Evolutionary conservation across 2,888 invertebrate species (phyloP).

Genomic region (Axea sp.): DNA sequence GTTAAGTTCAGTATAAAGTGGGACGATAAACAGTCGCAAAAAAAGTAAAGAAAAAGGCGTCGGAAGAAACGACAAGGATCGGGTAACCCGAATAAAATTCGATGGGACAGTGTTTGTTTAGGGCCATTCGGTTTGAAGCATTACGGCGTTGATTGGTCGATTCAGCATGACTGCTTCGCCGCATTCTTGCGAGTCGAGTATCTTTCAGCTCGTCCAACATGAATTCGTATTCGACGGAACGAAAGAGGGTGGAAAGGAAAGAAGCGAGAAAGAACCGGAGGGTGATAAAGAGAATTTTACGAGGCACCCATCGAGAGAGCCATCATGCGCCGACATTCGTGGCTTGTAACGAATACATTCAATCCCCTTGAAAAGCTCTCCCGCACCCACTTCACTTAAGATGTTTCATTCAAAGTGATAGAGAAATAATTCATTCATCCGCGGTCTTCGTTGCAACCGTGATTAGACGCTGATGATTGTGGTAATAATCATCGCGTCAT

Average conservation of each 20-base stretch:
- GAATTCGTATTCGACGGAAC: slow-evolving; percentile 55
- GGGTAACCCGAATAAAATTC: slow-evolving; percentile 38
- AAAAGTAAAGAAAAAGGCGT: no score
- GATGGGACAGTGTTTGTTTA: slow-evolving; percentile 38
- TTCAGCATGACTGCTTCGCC: slow-evolving; percentile 58
- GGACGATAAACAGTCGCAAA: no score
- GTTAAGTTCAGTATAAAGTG: no score
- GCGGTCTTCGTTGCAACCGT: slow-evolving; percentile 11
- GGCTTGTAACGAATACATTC: slow-evolving; percentile 67
- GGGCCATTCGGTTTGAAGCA: slow-evolving; percentile 28
- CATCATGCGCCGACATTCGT: slow-evolving; percentile 61
- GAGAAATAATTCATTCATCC: slow-evolving; percentile 55
- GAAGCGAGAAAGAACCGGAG: slow-evolving; percentile 45
- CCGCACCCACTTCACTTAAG: slow-evolving; percentile 55
- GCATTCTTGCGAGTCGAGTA: slow-evolving; percentile 43
- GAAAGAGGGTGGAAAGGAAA: slow-evolving; percentile 54
- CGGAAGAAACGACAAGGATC: no score
- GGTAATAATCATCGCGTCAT: neutral
- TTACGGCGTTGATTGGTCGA: slow-evolving; percentile 59
- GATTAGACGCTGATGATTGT: no score
- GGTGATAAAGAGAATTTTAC: slow-evolving; percentile 62
- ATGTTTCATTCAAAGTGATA: slow-evolving; percentile 50
- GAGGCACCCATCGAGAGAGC: slow-evolving; percentile 51
- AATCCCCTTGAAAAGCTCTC: slow-evolving; percentile 52
- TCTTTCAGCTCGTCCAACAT: slow-evolving; percentile 41